Conservation (phyloP, 2,797 vertebrate genomes). For the Gambusia yucatana region DNA sequence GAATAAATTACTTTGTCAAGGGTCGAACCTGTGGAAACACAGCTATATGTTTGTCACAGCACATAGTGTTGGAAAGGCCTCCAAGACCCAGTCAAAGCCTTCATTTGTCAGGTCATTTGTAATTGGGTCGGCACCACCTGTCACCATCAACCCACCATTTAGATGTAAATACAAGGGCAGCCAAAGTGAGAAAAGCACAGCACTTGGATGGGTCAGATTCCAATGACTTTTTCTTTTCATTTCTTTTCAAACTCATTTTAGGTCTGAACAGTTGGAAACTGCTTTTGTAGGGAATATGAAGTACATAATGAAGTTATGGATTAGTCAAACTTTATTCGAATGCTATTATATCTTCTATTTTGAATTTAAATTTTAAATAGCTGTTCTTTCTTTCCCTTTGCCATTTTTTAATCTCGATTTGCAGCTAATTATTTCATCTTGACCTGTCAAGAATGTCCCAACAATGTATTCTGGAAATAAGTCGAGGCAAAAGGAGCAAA, state of each 20-base stretch:
- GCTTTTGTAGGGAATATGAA: neutral
- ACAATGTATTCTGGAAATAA: constrained; percentile 7
- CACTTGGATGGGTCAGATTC: constrained; percentile 29
- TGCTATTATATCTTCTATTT: neutral
- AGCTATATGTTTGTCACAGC: constrained; percentile 56
- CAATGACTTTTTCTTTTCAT: constrained; percentile 11
- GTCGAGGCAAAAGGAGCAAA: constrained; percentile 13
- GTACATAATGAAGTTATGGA: constrained; percentile 1
- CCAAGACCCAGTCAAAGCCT: constrained; percentile 46
- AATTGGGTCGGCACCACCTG: constrained; percentile 48
- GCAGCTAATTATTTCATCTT: constrained; percentile 26
- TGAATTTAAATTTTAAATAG: constrained; percentile 17
- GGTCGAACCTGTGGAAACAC: constrained; percentile 54
- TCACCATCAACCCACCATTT: constrained; percentile 49
- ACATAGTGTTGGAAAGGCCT: constrained; percentile 48
- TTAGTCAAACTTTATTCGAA: constrained; percentile 7
- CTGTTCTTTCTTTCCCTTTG: neutral
- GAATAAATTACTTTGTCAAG: constrained; percentile 76
- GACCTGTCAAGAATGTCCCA: constrained; percentile 10
- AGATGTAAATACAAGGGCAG: constrained; percentile 56
- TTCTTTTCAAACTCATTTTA: neutral
- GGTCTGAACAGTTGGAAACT: constrained; percentile 6
- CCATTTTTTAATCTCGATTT: constrained; percentile 28
- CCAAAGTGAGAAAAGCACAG: constrained; percentile 8
- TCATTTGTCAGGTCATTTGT: constrained; percentile 67